Evolutionary conservation across 1,140 invertebrate species (phyloP), one percentile per base, ranked within the genome.

Genomic region (Zeugodacus cucurbitae): DNA sequence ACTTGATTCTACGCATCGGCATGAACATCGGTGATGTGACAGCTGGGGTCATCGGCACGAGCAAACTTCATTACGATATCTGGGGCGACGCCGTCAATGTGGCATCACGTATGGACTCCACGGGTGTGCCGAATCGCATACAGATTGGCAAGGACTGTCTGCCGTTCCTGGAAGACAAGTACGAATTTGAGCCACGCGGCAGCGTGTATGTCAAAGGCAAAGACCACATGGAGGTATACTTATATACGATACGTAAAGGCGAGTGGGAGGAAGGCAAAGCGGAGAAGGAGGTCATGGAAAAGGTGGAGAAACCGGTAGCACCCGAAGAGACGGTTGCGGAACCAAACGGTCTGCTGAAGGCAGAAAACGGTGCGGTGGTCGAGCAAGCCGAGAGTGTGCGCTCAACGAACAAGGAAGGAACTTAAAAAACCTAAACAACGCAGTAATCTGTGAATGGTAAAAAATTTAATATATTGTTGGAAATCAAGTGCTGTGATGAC

Each of bases 21-120:
- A 96, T 96, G 90, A 97, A 97, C 90, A 96, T 95, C 89, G 98
- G 98, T 0, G 98, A 99, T 90, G 97, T 99, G 0, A 98, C 98
- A 0, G 98, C 98, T 0, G 99, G 98, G 6, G 98, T 99, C 0
- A 99, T 99, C 82, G 98, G 98, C 0, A 99, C 98, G 1, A 97
- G 97, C 0, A 99, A 99, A 92, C 94, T 99, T 26, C 98, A 98
- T 91, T 99, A 99, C 90, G 99, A 99, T 93, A 99, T 99, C 87
- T 99, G 99, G 99, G 98, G 99, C 0, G 98, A 99, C 94, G 98
- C 98, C 0, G 98, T 99, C 0, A 99, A 99, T 94, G 98, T 99
- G 87, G 98, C 98, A 0, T 98, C 97, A 6, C 94, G 98, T 87
- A 99, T 98, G 98, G 98, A 99, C 92, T 98, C 98, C 1, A 98